Evolutionary conservation across 2,113 vertebrate species (phyloP), one percentile per base, ranked within the genome.

Genomic region (Hoplias malabaricus): DNA sequence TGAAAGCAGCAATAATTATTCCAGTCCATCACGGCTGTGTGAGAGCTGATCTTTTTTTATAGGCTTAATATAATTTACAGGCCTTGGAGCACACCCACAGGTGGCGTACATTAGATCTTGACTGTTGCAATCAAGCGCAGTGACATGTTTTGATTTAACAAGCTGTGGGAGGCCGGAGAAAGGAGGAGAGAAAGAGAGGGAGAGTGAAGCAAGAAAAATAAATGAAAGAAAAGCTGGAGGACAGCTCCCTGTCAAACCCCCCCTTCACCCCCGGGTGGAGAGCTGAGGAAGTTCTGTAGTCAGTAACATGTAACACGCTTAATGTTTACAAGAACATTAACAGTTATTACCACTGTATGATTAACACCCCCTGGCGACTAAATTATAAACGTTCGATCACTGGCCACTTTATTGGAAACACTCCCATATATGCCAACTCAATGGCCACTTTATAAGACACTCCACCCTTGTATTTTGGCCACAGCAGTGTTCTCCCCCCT

Each of bases 71-170:
- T 84, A 83, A 84, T 86, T 86, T 83, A 84, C 73, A 79, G 78
- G 65, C 78, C 72, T 82, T 86, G 74, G 75, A 86, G 69, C 79
- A 73, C 80, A 83, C 80, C 83, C 83, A 82, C 81, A 81, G 85
- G 85, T 84, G 73, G 83, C 80, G 81, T 84, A 77, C 74, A 82
- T 82, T 86, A 86, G 67, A 79, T 75, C 75, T 77, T 74, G 63
- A 81, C 82, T 82, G 83, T 79, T 77, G 84, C 78, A 84, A 84
- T 86, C 85, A 84, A 80, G 69, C 69, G 73, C 50, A 56, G 62
- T 82, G 84, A 81, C 84, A 84, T 86, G 85, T 81, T 83, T 79
- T 83, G 85, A 86, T 84, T 86, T 86, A 84, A 84, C 78, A 79
- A 83, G 83, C 83, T 69, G 78, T 80, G 73, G 80, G 78, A 78